Percentiles rank a stretch among this genome's conserved stretches.
Evolutionary conservation across 2,113 vertebrate genomes (phyloP).

Genomic region (Hippopotamus amphibius): DNA sequence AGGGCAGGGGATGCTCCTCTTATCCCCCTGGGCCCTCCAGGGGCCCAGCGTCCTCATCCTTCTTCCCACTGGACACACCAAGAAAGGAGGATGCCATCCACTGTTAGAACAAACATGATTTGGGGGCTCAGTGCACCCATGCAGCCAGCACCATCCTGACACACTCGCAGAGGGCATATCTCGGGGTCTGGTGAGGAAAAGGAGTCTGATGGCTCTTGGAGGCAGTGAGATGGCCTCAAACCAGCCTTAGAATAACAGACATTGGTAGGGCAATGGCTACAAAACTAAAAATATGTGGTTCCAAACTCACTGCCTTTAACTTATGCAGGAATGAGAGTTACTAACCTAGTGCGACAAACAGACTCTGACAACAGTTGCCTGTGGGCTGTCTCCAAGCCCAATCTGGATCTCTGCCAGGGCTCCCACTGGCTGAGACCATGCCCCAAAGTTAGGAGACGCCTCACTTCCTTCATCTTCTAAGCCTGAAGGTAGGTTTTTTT

Average conservation of each 20-base stretch:
- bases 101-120: neutral
- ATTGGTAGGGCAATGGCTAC: neutral
- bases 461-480: too few species aligned
- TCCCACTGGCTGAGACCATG: too few species aligned
- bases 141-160: too few species aligned
- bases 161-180: accelerated
- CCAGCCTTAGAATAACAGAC: neutral
- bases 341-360: neutral
- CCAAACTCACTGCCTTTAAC: neutral
- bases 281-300: neutral
- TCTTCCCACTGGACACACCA: accelerated
- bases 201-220: neutral
- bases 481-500: too few species aligned
- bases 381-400: neutral
- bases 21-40: neutral
- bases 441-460: too few species aligned
- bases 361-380: neutral
- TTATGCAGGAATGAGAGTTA: neutral
- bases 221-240: too few species aligned
- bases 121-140: neutral
- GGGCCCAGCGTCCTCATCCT: neutral
- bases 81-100: neutral
- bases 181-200: neutral
- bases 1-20: neutral
- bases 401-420: too few species aligned